These are phyloP conservation scores for Apostichopus japonicus DNA, from an alignment of 35 echinoderm and acorn worm genomes.

Conservation along the genomic window DNA sequence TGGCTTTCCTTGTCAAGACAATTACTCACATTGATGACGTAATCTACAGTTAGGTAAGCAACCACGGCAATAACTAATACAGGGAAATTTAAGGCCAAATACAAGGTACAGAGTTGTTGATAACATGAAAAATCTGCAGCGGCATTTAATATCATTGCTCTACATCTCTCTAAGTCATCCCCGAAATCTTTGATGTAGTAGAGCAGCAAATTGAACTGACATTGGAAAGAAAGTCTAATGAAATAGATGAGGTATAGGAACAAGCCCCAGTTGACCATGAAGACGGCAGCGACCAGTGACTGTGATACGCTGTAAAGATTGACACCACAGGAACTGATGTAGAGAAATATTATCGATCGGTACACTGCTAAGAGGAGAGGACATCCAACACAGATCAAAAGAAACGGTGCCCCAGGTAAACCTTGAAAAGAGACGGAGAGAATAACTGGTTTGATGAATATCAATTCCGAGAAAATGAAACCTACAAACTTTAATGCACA, in stretches of 20 bases:
- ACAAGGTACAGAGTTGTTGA: not conserved
- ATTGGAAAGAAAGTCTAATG: not conserved
- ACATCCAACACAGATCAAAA: not conserved
- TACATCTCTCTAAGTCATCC: not conserved
- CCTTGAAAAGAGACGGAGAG: not conserved
- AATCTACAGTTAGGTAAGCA: not conserved
- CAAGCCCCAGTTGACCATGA: not conserved
- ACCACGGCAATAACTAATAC: not conserved
- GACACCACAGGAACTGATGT: not conserved
- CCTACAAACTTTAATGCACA: too few relatives aligned
- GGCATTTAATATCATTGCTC: not conserved
- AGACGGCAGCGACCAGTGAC: not conserved
- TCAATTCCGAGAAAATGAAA: too few relatives aligned
- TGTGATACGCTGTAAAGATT: not conserved
- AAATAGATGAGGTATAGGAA: not conserved
- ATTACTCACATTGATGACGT: not conserved
- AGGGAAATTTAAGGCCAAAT: not conserved
- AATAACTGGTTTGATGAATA: not conserved
- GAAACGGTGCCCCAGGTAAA: not conserved
- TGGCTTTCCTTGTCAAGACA: too few relatives aligned
- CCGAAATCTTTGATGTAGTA: not conserved
- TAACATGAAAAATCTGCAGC: not conserved
- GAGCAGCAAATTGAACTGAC: not conserved
- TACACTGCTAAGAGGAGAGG: not conserved
- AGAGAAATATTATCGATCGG: not conserved